phyloP scores from a whole-genome alignment of 2,888 invertebrate species.

The Cephonodes hylas region DNA sequence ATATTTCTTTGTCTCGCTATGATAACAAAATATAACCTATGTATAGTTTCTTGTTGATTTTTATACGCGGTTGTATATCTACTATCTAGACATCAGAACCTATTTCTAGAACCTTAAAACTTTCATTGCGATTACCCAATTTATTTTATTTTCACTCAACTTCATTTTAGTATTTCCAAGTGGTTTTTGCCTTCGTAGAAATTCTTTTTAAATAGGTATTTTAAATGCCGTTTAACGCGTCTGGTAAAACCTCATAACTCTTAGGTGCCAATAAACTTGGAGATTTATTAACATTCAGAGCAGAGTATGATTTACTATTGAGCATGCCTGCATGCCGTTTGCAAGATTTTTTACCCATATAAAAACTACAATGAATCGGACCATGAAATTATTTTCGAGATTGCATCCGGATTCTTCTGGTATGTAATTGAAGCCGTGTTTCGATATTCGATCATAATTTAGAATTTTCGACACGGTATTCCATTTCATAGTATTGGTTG shows the following conservation, averaged over 20 bases:
- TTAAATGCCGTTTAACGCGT: too few relatives aligned
- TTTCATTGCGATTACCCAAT: too few relatives aligned
- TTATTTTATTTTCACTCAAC: too few relatives aligned
- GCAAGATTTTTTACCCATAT: neutral
- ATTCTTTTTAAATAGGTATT: too few relatives aligned
- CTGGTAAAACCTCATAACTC: slow-evolving; percentile 1
- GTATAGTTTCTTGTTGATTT: too few relatives aligned
- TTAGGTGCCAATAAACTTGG: neutral
- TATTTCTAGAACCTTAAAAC: too few relatives aligned
- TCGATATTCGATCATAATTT: neutral
- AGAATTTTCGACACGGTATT: neutral
- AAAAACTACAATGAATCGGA: neutral
- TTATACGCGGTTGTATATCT: too few relatives aligned
- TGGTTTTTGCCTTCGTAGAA: too few relatives aligned
- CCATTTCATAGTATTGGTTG: too few relatives aligned
- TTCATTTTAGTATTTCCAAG: neutral
- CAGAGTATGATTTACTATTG: neutral
- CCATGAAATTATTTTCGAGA: slow-evolving; percentile 5
- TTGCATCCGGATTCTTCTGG: slow-evolving; percentile 4
- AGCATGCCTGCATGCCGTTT: neutral
- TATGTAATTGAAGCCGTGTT: neutral
- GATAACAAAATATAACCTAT: too few relatives aligned
- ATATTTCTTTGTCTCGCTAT: too few relatives aligned
- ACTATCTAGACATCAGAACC: too few relatives aligned
- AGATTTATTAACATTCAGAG: neutral